A percentile compares a stretch with the other conserved stretches of the same genome.
Evolutionary conservation across 2,888 invertebrate species (phyloP).

Genomic region (Xestia ashworthii): DNA sequence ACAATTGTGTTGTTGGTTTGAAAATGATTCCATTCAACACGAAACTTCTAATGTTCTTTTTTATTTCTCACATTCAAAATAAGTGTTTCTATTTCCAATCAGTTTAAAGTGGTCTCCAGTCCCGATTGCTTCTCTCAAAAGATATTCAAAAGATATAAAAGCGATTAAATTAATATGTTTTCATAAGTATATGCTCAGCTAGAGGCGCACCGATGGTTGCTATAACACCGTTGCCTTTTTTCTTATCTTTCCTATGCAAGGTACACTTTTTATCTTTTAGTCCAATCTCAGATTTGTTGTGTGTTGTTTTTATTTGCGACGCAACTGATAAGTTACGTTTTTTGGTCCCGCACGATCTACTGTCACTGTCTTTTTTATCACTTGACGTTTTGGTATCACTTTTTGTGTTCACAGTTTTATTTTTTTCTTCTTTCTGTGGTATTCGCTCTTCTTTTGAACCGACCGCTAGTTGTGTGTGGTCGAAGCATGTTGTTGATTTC

Average conservation of each 20-base stretch:
- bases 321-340: slow-evolving; percentile 83
- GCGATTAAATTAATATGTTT: slow-evolving; percentile 79
- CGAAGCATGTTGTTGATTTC: slow-evolving; percentile 87
- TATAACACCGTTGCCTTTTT: slow-evolving; percentile 78
- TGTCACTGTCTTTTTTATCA: slow-evolving; percentile 72
- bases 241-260: slow-evolving; percentile 82
- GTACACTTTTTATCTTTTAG: slow-evolving; percentile 84
- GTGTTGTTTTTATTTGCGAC: slow-evolving; percentile 85
- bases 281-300: slow-evolving; percentile 87
- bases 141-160: slow-evolving; percentile 43
- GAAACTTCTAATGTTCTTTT: slow-evolving; percentile 28
- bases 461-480: slow-evolving; percentile 82
- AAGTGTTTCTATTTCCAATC: slow-evolving; percentile 27
- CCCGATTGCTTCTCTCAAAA: slow-evolving; percentile 41
- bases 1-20: not conserved
- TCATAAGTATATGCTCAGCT: slow-evolving; percentile 84
- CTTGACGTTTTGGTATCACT: slow-evolving; percentile 65
- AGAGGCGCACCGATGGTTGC: slow-evolving; percentile 80
- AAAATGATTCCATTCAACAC: slow-evolving; percentile 20
- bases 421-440: slow-evolving; percentile 59
- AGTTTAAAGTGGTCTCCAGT: slow-evolving; percentile 37
- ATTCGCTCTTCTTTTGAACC: slow-evolving; percentile 61
- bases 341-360: slow-evolving; percentile 79
- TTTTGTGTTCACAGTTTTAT: slow-evolving; percentile 63
- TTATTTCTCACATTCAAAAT: slow-evolving; percentile 25